A percentile compares a stretch with the other conserved stretches of the same genome.
phyloP scores from a whole-genome alignment of 2,888 invertebrate species.

The Philereme transversata region DNA sequence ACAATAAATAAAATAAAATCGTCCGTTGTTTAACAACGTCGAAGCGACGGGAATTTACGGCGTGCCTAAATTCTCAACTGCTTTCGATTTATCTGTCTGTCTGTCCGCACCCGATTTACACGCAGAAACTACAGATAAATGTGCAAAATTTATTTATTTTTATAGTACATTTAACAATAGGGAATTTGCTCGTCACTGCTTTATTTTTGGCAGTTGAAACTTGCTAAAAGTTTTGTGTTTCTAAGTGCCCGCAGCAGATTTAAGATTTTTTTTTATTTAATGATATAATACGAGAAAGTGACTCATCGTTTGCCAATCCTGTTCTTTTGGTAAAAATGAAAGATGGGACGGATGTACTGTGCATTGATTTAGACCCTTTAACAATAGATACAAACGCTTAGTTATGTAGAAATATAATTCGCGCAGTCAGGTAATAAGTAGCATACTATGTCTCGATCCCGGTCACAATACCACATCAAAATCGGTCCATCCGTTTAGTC shows the following conservation, averaged over 20 bases:
- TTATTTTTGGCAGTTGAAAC: conserved; percentile 30
- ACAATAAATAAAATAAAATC: conserved; percentile 35
- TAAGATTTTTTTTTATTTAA: conserved; percentile 4
- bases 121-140: conserved; percentile 34
- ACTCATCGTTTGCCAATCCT: too few relatives aligned
- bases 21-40: conserved; percentile 26
- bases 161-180: conserved; percentile 35
- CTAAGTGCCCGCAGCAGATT: conserved; percentile 6
- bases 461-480: too few relatives aligned
- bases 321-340: too few relatives aligned
- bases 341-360: too few relatives aligned
- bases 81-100: conserved; percentile 39
- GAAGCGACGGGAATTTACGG: conserved; percentile 25
- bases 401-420: too few relatives aligned
- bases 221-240: conserved; percentile 24
- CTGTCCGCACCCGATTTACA: conserved; percentile 36
- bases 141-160: conserved; percentile 31
- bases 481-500: too few relatives aligned
- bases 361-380: too few relatives aligned
- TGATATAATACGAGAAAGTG: too few relatives aligned
- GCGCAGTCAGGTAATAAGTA: too few relatives aligned
- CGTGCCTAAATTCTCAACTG: conserved; percentile 32
- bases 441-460: too few relatives aligned
- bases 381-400: too few relatives aligned
- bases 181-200: conserved; percentile 32